A percentile compares a stretch with the other conserved stretches of the same genome.
These are phyloP conservation scores for Recurvirostra avosetta DNA, from an alignment of 2,113 vertebrate genomes.

Conservation along the genomic window DNA sequence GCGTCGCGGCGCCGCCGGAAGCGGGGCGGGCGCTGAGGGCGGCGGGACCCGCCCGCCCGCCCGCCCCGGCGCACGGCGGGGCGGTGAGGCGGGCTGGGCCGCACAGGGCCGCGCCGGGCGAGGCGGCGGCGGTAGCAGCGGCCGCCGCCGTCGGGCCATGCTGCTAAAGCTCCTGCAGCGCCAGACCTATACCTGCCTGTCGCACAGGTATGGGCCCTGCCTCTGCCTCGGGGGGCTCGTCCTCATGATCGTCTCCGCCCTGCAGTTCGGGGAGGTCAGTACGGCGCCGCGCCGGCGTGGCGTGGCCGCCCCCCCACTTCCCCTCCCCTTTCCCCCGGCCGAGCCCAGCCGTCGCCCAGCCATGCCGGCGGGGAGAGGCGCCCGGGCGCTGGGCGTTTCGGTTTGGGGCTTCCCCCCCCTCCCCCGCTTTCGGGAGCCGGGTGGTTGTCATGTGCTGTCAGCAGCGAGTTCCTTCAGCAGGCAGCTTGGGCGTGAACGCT, in stretches of 20 bases:
- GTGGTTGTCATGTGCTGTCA: neutral
- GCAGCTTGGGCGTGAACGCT: neutral
- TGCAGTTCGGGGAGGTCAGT: slow-evolving; percentile 96
- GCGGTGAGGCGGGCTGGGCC: neutral
- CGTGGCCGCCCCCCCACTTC: neutral
- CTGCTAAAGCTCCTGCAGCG: slow-evolving; percentile 93
- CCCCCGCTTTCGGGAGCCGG: neutral
- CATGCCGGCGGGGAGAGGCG: slow-evolving; percentile 67
- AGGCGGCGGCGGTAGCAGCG: neutral
- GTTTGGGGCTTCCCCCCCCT: neutral
- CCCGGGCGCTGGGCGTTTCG: neutral
- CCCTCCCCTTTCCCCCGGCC: neutral
- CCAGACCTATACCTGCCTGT: slow-evolving; percentile 97
- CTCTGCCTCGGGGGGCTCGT: slow-evolving; percentile 94
- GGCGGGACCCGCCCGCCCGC: neutral
- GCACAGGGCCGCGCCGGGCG: neutral
- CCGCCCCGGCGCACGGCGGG: neutral
- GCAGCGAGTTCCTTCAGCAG: neutral
- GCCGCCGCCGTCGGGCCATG: slow-evolving; percentile 74
- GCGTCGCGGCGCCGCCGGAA: neutral
- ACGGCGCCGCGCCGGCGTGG: neutral
- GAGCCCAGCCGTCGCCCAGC: neutral
- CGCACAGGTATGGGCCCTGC: slow-evolving; percentile 93
- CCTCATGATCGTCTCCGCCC: slow-evolving; percentile 94
- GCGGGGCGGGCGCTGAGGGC: neutral